A percentile compares a stretch with the other conserved stretches of the same genome.
These are phyloP conservation scores for Muscicapa comitata DNA, from an alignment of 2,797 vertebrate genomes.

Conservation along the genomic window DNA sequence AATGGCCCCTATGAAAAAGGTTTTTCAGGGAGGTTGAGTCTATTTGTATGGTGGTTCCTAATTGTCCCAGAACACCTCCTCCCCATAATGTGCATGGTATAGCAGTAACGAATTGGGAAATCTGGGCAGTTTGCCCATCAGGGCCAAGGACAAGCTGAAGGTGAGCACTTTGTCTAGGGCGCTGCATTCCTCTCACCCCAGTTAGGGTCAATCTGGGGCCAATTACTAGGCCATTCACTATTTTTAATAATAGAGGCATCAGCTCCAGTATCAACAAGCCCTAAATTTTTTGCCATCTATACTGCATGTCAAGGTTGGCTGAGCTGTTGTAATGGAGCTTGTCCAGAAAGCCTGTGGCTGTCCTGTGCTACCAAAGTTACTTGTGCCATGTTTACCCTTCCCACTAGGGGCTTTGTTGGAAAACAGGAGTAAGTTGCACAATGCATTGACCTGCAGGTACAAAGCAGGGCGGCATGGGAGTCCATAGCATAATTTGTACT, in stretches of 20 bases:
- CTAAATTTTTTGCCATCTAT: neutral
- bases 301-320: neutral
- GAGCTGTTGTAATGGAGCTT: neutral
- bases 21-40: neutral
- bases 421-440: neutral
- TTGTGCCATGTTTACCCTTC: neutral
- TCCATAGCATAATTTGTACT: neutral
- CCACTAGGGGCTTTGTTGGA: neutral
- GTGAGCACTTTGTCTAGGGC: neutral
- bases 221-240: neutral
- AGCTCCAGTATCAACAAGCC: neutral
- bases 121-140: neutral
- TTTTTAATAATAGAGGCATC: neutral
- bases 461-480: neutral
- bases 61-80: neutral
- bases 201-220: fast-evolving
- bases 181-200: neutral
- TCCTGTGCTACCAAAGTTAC: neutral
- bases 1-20: neutral
- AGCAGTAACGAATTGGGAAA: neutral
- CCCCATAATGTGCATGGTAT: neutral
- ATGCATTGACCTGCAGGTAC: neutral
- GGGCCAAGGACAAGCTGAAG: neutral
- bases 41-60: neutral
- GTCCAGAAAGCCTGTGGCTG: neutral